Evolutionary conservation across 2,888 invertebrate genomes (phyloP), one percentile per base, ranked within the genome.

Genomic region (Notodonta ziczac): DNA sequence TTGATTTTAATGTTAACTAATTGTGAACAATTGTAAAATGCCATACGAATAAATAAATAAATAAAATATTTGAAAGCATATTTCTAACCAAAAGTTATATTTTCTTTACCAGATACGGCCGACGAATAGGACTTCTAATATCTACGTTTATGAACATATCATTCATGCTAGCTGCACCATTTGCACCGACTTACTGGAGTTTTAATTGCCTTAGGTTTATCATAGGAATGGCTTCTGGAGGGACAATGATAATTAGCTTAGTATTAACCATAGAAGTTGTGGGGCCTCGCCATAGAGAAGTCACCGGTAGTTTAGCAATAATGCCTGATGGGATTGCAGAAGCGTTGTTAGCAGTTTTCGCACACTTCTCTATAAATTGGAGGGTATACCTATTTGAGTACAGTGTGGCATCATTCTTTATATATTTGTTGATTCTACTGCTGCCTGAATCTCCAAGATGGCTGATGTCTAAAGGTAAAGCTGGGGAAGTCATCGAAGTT

Each of bases 191-290:
- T 64, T 89, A 82, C 58, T 87, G 86, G 85, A 72, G 76, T 5
- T 96, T 97, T 73, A 93, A 95, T 44, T 52, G 94, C 0, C 85
- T 96, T 58, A 74, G 97, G 67, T 96, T 97, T 75, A 79, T 96
- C 7, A 94, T 95, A 35, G 97, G 96, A 0, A 83, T 96, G 56
- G 95, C 96, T 8, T 96, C 96, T 1, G 97, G 97, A 54, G 97
- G 97, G 13, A 95, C 96, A 0, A 96, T 97, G 94, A 95, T 96
- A 24, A 80, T 84, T 9, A 78, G 82, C 24, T 61, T 86, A 42
- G 83, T 89, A 9, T 85, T 95, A 8, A 88, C 95, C 2, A 94
- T 96, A 93, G 96, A 96, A 84, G 85, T 95, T n/a, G 90, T 95
- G 56, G 95, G 96, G 5, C 86, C 88, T 0, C 80, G 86, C 44